Conservation (phyloP, 1,140 invertebrate species). For the Caenorhabditis remanei region DNA sequence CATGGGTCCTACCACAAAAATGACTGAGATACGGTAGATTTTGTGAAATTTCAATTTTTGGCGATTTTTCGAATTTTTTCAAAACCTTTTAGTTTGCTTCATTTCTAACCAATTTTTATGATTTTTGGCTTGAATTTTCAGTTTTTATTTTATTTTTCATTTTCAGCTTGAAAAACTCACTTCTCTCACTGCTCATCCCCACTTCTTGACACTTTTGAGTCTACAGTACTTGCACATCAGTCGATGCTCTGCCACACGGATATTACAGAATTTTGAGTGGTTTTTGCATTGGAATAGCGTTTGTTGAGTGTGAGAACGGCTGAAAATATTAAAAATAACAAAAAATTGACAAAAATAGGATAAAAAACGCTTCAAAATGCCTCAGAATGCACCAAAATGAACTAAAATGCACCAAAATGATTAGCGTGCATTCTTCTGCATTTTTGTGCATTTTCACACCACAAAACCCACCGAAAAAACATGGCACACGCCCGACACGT, state of each 20-base stretch:
- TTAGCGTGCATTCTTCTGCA: too few relatives aligned
- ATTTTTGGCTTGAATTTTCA: not conserved
- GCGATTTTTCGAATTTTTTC: too few relatives aligned
- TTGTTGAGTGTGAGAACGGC: not conserved
- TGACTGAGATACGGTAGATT: too few relatives aligned
- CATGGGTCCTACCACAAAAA: too few relatives aligned
- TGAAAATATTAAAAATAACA: too few relatives aligned
- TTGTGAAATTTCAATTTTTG: too few relatives aligned
- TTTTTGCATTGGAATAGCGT: not conserved
- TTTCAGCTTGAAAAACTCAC: not conserved
- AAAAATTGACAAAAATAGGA: not conserved
- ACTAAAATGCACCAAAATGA: too few relatives aligned
- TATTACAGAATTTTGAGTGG: not conserved
- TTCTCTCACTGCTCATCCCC: not conserved
- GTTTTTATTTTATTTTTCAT: not conserved
- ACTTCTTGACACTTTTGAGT: not conserved
- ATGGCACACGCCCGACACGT: constrained; percentile 4
- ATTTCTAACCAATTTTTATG: not conserved
- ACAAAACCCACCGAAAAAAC: not conserved
- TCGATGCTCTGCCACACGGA: not conserved
- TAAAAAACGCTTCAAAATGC: too few relatives aligned
- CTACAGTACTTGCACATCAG: not conserved
- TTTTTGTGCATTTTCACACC: too few relatives aligned
- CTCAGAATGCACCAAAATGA: too few relatives aligned
- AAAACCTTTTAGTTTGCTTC: too few relatives aligned